Evolutionary conservation across 2,113 vertebrate genomes (phyloP), one percentile per base, ranked within the genome.

Genomic region (Hemicordylus capensis): DNA sequence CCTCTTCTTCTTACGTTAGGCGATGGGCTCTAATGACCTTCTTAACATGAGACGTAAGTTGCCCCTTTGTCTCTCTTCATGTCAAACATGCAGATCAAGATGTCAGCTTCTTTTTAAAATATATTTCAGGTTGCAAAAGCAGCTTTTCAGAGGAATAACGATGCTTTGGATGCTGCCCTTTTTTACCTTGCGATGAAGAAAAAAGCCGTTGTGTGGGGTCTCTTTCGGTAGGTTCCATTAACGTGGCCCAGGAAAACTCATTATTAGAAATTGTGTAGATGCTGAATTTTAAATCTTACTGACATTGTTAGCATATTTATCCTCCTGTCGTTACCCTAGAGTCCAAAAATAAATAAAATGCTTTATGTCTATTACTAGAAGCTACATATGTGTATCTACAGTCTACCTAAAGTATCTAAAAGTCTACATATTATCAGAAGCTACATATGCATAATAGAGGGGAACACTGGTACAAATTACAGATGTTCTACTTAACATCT

Each of bases 171-270:
- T 92, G 98, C 98, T 92, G 98, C 98, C 10, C 94, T 99, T 11
- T 99, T 99, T 94, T 99, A 98, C 93, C 97, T 99, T 92, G 97
- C 98, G 59, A 99, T 98, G 98, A 99, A 99, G 96, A 99, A 99
- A 93, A 99, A 99, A 90, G 98, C 98, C 39, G 98, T 99, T 48
- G 96, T 99, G 11, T 99, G 99, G 99, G 99, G 99, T 51, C 95
- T 99, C 7, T 99, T 99, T 95, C 98, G 99, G 99, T 99, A 90
- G 93, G 87, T 90, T 88, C 28, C 77, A 34, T 80, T 77, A 64
- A 76, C 34, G 0, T 85, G 81, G 4, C 44, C 85, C n/a, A n/a
- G n/a, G n/a, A n/a, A n/a, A n/a, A n/a, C n/a, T n/a, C 97, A 95
- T 98, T 95, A 91, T 93, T 96, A 96, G 94, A 95, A 96, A 91